Percentiles rank a stretch among this genome's conserved stretches.
These are phyloP conservation scores for Oenanthe melanoleuca DNA, from an alignment of 2,113 vertebrate species.

Conservation along the genomic window DNA sequence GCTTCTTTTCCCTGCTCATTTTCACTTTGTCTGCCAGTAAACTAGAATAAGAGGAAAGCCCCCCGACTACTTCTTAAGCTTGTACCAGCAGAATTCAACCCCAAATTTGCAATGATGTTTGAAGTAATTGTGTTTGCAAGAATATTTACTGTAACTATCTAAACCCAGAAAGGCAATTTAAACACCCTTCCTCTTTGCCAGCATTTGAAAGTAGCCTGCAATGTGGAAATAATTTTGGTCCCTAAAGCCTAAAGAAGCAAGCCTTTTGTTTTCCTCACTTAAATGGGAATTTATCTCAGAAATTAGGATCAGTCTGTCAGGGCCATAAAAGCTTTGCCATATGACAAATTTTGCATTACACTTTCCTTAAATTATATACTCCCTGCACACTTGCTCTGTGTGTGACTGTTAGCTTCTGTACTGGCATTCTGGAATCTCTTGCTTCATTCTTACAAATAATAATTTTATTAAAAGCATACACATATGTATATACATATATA, in stretches of 20 bases:
- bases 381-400: background rate
- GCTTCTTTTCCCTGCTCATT: background rate
- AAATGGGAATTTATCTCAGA: conserved; percentile 52
- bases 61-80: background rate
- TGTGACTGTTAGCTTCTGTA: conserved; percentile 15
- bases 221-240: conserved; percentile 56
- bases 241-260: conserved; percentile 31
- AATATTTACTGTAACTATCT: conserved; percentile 17
- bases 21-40: background rate
- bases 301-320: conserved; percentile 55
- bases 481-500: background rate
- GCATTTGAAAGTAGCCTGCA: conserved; percentile 37
- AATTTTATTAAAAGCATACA: conserved; percentile 34
- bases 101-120: background rate
- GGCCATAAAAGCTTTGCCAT: conserved; percentile 42
- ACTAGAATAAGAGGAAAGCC: background rate
- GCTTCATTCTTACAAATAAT: conserved; percentile 25
- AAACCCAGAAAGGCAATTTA: conserved; percentile 28
- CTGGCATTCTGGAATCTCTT: conserved; percentile 9
- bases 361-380: conserved; percentile 58
- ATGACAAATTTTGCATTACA: conserved; percentile 50
- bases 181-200: background rate
- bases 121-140: background rate
- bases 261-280: conserved; percentile 50
- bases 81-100: background rate